phyloP scores from a whole-genome alignment of 2,113 vertebrate species.

The Pangasianodon gigas region DNA sequence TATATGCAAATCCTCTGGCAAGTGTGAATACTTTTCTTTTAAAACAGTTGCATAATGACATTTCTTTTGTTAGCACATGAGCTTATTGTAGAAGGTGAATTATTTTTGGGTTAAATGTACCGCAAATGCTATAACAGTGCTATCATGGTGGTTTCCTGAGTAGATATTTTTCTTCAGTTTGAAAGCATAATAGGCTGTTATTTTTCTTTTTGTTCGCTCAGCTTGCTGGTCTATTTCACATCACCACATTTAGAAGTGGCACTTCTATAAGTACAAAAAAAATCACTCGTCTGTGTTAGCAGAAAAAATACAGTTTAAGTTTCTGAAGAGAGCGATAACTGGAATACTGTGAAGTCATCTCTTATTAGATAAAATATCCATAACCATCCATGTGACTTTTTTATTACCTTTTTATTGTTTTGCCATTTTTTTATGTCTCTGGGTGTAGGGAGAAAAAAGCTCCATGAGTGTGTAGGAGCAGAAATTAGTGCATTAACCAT shows the following conservation, averaged over 20 bases:
- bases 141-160: background rate
- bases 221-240: background rate
- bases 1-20: slow-evolving; percentile 23
- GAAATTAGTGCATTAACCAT: background rate
- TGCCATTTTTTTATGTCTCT: background rate
- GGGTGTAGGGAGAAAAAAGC: fast-evolving
- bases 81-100: background rate
- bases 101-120: slow-evolving; percentile 8
- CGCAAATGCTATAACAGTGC: background rate
- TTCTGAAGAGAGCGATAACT: background rate
- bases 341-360: background rate
- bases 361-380: background rate
- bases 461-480: background rate
- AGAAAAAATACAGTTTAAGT: background rate
- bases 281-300: background rate
- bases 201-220: background rate
- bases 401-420: background rate
- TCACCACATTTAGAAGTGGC: slow-evolving; percentile 1
- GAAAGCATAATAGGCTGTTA: slow-evolving; percentile 11
- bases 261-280: background rate
- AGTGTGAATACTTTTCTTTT: slow-evolving; percentile 10
- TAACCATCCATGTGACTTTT: background rate
- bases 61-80: background rate
- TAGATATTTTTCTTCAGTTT: background rate
- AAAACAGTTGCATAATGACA: background rate